Percentiles rank a stretch among this genome's conserved stretches.
phyloP scores from a whole-genome alignment of 2,113 vertebrate species.

The Nesogale talazaci region DNA sequence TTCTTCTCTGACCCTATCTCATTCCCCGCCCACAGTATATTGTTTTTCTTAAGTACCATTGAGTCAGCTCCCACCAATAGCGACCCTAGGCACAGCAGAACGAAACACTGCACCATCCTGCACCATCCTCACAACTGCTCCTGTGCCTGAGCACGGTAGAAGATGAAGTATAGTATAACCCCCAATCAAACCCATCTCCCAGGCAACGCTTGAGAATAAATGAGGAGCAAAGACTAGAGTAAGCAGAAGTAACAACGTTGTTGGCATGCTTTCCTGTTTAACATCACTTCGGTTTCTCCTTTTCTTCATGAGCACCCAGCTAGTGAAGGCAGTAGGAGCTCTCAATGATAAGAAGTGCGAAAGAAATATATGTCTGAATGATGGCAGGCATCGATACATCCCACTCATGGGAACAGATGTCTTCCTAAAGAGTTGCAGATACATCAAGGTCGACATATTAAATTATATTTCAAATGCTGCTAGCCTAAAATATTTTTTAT shows the following conservation, averaged over 20 bases:
- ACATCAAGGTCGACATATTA: constrained; percentile 33
- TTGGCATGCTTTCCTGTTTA: neutral
- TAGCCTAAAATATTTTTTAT: neutral
- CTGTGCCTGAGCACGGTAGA: too few relatives aligned
- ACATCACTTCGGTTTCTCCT: neutral
- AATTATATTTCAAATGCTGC: constrained; percentile 11
- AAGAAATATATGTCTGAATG: neutral
- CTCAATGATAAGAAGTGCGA: neutral
- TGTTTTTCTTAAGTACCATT: too few relatives aligned
- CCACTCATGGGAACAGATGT: constrained; percentile 1
- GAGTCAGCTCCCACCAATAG: too few relatives aligned
- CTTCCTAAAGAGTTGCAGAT: neutral
- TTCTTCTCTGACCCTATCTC: neutral
- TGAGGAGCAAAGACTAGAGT: neutral
- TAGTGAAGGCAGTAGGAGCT: neutral
- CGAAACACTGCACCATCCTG: too few relatives aligned
- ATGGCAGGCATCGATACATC: neutral
- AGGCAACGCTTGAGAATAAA: neutral
- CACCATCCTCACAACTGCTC: too few relatives aligned
- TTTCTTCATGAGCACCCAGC: neutral
- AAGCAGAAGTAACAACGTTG: neutral
- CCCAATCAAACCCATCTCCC: neutral
- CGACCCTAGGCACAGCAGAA: too few relatives aligned
- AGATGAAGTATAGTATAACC: too few relatives aligned
- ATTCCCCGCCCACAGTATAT: neutral